Base-by-base conservation (phyloP, 2,888 invertebrate species). In the Ennomos fuscantarius region DNA sequence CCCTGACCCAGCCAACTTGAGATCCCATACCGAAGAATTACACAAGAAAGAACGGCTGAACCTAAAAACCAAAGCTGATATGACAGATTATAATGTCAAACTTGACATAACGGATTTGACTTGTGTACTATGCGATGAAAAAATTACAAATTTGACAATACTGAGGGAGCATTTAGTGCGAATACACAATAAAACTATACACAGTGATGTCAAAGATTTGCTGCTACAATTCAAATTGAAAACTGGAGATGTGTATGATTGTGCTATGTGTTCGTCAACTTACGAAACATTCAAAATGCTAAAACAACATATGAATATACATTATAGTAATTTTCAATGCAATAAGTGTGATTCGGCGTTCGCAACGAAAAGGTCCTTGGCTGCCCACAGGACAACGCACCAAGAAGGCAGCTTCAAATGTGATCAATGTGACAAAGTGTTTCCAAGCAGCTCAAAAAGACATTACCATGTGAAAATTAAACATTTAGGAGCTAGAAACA, bases 261-360 rank as follows among this genome's bases (percentile, higher is more conserved):
- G 90, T 56, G 82, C 79, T 0, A 74, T 88, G 76, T 91, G 90
- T 36, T 55, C 84, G 0, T 79, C 84, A 0, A 87, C 83, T 0
- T 90, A 89, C 45, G 90, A 90, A 43, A 90, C 89, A 0, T 91
- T 89, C 49, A 89, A 89, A 47, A 89, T 87, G 87, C 13, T 91
- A 0, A 87, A 87, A 65, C 89, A 89, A 32, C 90, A 91, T 40
- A 90, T 91, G 90, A 90, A 91, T 8, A 76, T 76, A 1, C 90
- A 90, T 62, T 90, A 89, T 24, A 69, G 68, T 0, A 89, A 90
- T 15, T 89, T 86, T 35, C 73, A 66, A 0, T 90, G 90, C n/a
- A 62, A 49, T 0, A 74, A 78, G 9, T 90, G 90, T 55, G 80
- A 86, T 3, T 71, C 84, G 0, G 71, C 84, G 0, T 91, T 89